These are phyloP conservation scores for Ptilorrhoa leucosticta DNA, from an alignment of 2,113 vertebrate genomes.

Conservation along the genomic window DNA sequence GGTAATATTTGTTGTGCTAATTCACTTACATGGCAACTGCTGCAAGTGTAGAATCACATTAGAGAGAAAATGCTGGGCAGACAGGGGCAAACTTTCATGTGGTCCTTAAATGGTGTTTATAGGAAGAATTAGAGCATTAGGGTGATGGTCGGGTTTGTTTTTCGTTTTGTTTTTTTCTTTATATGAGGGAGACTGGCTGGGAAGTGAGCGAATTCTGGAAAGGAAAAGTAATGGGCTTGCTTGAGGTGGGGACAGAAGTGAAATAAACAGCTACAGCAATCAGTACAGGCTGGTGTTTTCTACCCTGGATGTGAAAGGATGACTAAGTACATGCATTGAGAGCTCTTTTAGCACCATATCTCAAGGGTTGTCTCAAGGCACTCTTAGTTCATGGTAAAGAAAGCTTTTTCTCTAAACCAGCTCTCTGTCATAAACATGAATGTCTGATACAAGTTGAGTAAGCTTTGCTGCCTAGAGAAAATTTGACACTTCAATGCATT, in stretches of 20 bases:
- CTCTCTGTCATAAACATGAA: neutral
- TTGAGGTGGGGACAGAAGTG: neutral
- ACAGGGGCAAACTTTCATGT: neutral
- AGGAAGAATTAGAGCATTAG: neutral
- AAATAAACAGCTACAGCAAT: neutral
- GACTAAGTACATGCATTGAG: neutral
- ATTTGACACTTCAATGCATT: neutral
- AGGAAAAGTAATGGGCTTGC: neutral
- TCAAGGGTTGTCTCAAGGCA: neutral
- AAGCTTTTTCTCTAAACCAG: neutral
- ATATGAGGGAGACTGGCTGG: neutral
- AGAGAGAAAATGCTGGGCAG: neutral
- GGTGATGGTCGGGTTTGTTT: neutral
- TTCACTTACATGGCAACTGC: neutral
- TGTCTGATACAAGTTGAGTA: neutral
- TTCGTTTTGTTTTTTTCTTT: neutral
- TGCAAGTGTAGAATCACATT: neutral
- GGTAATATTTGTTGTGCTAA: neutral
- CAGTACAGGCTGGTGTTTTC: neutral
- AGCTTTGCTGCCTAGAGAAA: neutral
- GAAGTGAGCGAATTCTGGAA: neutral
- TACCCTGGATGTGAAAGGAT: neutral
- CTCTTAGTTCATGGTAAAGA: neutral
- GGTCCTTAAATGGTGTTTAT: neutral
- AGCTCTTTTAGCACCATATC: neutral